phyloP scores from a whole-genome alignment of 2,888 invertebrate species.

The Melanostoma scalare region DNA sequence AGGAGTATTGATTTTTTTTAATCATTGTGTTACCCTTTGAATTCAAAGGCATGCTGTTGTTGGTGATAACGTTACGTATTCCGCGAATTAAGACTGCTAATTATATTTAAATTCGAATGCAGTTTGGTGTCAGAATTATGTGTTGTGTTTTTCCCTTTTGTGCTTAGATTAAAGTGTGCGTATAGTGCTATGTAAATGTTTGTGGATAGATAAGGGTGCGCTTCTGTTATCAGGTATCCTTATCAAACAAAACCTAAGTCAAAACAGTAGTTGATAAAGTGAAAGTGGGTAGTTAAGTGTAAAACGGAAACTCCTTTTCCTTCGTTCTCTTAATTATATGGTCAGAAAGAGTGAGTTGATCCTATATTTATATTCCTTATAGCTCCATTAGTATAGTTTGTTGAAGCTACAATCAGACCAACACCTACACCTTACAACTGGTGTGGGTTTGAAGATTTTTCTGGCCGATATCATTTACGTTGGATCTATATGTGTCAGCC shows the following conservation, averaged over 20 bases:
- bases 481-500: too few species aligned
- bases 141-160: constrained; percentile 16
- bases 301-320: constrained; percentile 7
- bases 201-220: constrained; percentile 50
- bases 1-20: constrained; percentile 17
- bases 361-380: too few species aligned
- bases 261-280: constrained; percentile 17
- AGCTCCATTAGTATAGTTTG: too few species aligned
- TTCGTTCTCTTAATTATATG: too few species aligned
- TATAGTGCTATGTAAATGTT: constrained; percentile 25
- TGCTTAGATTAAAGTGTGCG: background rate
- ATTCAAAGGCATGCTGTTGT: constrained; percentile 36
- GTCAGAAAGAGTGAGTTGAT: too few species aligned
- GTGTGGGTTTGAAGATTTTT: too few species aligned
- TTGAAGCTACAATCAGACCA: too few species aligned
- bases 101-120: constrained; percentile 67
- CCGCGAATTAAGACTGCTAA: constrained; percentile 50
- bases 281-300: constrained; percentile 22
- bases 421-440: too few species aligned
- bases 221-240: background rate
- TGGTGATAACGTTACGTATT: constrained; percentile 40
- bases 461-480: too few species aligned
- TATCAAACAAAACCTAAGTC: constrained; percentile 19
- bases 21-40: background rate
- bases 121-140: constrained; percentile 39